These are phyloP conservation scores for Drosophila sproati DNA, from an alignment of 1,140 invertebrate genomes.

Conservation along the genomic window DNA sequence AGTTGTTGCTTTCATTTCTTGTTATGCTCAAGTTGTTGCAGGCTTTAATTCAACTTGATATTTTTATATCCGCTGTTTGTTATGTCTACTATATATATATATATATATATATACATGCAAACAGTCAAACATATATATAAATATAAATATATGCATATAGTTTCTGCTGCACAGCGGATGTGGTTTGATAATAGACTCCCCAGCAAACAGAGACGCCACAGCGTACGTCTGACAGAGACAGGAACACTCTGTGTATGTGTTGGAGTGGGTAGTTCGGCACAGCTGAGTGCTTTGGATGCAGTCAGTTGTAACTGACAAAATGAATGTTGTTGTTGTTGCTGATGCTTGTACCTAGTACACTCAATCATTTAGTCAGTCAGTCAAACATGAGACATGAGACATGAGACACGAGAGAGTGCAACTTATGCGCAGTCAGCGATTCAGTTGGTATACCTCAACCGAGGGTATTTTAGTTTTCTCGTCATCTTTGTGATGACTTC, in stretches of 20 bases:
- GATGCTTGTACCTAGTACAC: background rate
- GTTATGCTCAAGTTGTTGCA: constrained; percentile 64
- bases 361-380: constrained; percentile 77
- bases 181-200: constrained; percentile 72
- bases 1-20: constrained; percentile 43
- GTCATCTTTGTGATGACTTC: no score
- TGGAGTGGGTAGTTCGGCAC: constrained; percentile 4
- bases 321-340: constrained; percentile 16
- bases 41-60: constrained; percentile 76
- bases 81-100: constrained; percentile 15
- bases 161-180: constrained; percentile 67
- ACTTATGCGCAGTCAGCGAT: constrained; percentile 16
- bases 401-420: constrained; percentile 31
- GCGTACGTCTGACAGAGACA: constrained; percentile 11
- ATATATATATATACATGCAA: background rate
- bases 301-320: constrained; percentile 74
- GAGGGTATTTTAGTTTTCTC: no score
- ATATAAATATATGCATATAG: constrained; percentile 24
- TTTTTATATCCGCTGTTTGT: constrained; percentile 69
- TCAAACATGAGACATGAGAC: constrained; percentile 64
- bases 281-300: constrained; percentile 64
- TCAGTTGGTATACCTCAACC: background rate
- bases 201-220: constrained; percentile 24
- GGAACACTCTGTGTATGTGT: background rate
- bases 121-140: no score